Conservation (phyloP, 2,888 invertebrate species). For the Barypeithes pellucidus region DNA sequence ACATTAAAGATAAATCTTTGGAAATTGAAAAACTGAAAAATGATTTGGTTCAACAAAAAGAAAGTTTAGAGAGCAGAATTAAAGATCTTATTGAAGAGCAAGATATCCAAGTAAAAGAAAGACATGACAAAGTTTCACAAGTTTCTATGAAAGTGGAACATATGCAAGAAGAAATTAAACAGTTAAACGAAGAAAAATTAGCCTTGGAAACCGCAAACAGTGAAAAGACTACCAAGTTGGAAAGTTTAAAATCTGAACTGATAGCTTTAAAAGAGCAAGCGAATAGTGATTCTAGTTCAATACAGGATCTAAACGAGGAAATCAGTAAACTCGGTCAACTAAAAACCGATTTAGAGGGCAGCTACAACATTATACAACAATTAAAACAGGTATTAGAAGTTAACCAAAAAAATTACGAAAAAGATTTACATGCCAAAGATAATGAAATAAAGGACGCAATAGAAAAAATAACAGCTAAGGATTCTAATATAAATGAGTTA, state of each 20-base stretch:
- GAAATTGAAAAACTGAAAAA: conserved; percentile 49
- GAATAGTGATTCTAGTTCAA: conserved; percentile 36
- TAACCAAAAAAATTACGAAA: conserved; percentile 44
- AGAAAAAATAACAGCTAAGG: conserved; percentile 60
- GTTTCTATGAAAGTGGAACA: conserved; percentile 34
- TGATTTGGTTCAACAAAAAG: conserved; percentile 44
- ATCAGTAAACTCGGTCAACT: conserved; percentile 36
- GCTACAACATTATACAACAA: conserved; percentile 42
- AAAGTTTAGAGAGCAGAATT: conserved; percentile 36
- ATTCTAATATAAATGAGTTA: conserved; percentile 62
- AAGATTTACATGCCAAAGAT: conserved; percentile 47
- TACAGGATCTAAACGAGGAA: conserved; percentile 47
- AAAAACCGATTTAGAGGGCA: conserved; percentile 30
- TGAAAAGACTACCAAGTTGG: conserved; percentile 40
- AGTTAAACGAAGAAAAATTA: conserved; percentile 24
- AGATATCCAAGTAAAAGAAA: conserved; percentile 40
- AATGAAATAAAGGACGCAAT: conserved; percentile 43
- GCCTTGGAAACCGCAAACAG: conserved; percentile 27
- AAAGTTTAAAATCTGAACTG: conserved; percentile 45
- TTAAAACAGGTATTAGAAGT: conserved; percentile 42
- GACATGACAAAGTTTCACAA: conserved; percentile 31
- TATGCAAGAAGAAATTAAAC: conserved; percentile 45
- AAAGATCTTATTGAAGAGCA: conserved; percentile 37
- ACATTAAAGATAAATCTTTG: conserved; percentile 40
- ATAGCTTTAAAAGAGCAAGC: conserved; percentile 33